Evolutionary conservation across 1,140 invertebrate species (phyloP).

Genomic region (Atopsyche davidsoni): DNA sequence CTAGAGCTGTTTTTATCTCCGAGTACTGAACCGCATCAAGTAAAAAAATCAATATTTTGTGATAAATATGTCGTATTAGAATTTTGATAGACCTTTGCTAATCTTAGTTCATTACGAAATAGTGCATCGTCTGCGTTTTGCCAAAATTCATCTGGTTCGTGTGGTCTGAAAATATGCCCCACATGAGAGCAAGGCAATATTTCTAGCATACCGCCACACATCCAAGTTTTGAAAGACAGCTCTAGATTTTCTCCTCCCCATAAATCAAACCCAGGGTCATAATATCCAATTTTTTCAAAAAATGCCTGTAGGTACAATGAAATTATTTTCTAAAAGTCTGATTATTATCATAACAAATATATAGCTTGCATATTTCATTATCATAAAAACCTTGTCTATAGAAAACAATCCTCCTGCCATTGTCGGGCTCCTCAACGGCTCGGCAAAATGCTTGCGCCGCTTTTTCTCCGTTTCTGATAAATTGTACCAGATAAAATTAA

Average conservation of each 20-base stretch:
- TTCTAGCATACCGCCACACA: slow-evolving; percentile 84
- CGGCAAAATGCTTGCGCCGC: slow-evolving; percentile 76
- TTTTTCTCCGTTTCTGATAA: slow-evolving; percentile 89
- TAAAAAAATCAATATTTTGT: too few species aligned
- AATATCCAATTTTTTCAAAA: slow-evolving; percentile 91
- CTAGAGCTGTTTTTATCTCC: too few species aligned
- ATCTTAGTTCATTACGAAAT: too few species aligned
- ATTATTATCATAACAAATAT: too few species aligned
- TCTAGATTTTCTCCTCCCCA: slow-evolving; percentile 98
- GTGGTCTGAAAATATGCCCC: slow-evolving; percentile 95
- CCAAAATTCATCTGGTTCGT: too few species aligned
- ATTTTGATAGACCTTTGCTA: too few species aligned
- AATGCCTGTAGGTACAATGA: slow-evolving; percentile 51
- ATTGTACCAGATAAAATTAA: slow-evolving; percentile 94
- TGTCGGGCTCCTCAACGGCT: slow-evolving; percentile 91
- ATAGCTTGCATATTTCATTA: too few species aligned
- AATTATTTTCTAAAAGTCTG: neutral
- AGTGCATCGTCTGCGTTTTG: too few species aligned
- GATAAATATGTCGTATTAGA: too few species aligned
- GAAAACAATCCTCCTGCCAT: slow-evolving; percentile 82
- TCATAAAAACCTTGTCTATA: slow-evolving; percentile 57
- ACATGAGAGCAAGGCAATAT: slow-evolving; percentile 98
- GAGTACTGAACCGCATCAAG: too few species aligned
- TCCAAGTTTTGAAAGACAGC: slow-evolving; percentile 91
- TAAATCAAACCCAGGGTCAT: slow-evolving; percentile 98